Base-by-base conservation (phyloP, 2,113 vertebrate species). In the Leptosomus discolor region DNA sequence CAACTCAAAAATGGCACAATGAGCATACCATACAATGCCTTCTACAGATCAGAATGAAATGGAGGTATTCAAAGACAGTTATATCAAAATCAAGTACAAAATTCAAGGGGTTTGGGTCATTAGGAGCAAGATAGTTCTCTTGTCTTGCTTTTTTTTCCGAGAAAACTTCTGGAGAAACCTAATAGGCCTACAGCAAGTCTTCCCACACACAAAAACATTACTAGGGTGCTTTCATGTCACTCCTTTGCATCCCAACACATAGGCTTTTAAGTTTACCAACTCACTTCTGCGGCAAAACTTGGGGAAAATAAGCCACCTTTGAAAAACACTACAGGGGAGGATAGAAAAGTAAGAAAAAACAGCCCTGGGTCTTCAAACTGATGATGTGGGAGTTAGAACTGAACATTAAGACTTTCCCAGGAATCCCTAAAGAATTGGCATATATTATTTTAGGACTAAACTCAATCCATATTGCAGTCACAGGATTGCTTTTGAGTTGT, bases 341-440 rank as follows among this genome's bases (percentile, higher is more conserved):
- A 73, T 51, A 93, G 60, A 82, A 75, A 92, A 77, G 57, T 76
- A 80, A 80, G 22, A 19, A 77, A 60, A 50, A 80, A 13, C 69
- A 93, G 57, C 21, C 60, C 20, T 80, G 17, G 73, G 78, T 94
- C 93, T 93, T 80, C 63, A 96, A 63, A 80, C 15, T n/a, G 45
- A 63, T 24, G 64, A 36, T 53, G 87, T 90, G 91, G 89, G 91
- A 96, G 94, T 46, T 80, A 37, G 36, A 82, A 86, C 13, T 45
- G 30, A 84, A 75, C 51, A 68, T 19, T 37, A 56, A 56, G 61
- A 90, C 79, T 96, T 98, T 96, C 97, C 93, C 97, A 98, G n/a
- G 75, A 92, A 92, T 97, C 97, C 78, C 97, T 63, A 51, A 69
- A 61, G 96, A 96, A 83, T 60, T 48, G 51, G 36, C 77, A 93